Percentiles rank a stretch among this genome's conserved stretches.
These are phyloP conservation scores for Oreohelix idahoensis DNA, from an alignment of 1,140 invertebrate species.

Conservation along the genomic window DNA sequence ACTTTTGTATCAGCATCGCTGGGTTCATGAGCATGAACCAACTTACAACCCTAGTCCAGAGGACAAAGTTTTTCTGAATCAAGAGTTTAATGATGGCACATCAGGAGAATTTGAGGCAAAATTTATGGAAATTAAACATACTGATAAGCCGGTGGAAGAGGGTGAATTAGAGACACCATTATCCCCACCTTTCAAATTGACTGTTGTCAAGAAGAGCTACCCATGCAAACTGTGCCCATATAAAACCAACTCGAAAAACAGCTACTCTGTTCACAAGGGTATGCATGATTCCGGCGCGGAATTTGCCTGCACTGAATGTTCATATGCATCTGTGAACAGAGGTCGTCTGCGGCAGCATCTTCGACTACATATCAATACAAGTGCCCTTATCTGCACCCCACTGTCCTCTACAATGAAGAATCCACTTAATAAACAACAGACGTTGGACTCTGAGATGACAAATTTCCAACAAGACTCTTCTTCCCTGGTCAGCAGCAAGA, in stretches of 20 bases:
- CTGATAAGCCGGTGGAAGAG: slow-evolving; percentile 7
- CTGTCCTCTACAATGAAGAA: background rate
- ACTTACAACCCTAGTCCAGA: slow-evolving; percentile 55
- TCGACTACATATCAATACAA: slow-evolving; percentile 48
- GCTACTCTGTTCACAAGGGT: slow-evolving; percentile 62
- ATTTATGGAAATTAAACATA: slow-evolving; percentile 32
- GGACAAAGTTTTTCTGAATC: slow-evolving; percentile 63
- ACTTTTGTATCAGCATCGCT: slow-evolving; percentile 64
- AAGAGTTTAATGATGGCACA: slow-evolving; percentile 58
- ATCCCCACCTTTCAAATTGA: slow-evolving; percentile 44
- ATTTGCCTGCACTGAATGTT: slow-evolving; percentile 63
- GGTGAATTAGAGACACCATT: slow-evolving; percentile 7
- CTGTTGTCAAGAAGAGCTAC: slow-evolving; percentile 50
- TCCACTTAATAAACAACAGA: slow-evolving; percentile 45
- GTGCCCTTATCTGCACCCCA: background rate
- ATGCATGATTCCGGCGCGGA: slow-evolving; percentile 61
- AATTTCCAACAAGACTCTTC: slow-evolving; percentile 32
- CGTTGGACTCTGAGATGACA: slow-evolving; percentile 41
- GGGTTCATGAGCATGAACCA: slow-evolving; percentile 58
- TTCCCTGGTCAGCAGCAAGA: background rate
- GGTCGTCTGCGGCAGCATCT: slow-evolving; percentile 62
- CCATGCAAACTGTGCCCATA: slow-evolving; percentile 66
- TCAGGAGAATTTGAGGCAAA: slow-evolving; percentile 48
- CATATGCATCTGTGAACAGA: slow-evolving; percentile 61
- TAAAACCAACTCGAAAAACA: slow-evolving; percentile 60